Evolutionary conservation across 1,140 invertebrate genomes (phyloP).

Genomic region (Drosophila mayri): DNA sequence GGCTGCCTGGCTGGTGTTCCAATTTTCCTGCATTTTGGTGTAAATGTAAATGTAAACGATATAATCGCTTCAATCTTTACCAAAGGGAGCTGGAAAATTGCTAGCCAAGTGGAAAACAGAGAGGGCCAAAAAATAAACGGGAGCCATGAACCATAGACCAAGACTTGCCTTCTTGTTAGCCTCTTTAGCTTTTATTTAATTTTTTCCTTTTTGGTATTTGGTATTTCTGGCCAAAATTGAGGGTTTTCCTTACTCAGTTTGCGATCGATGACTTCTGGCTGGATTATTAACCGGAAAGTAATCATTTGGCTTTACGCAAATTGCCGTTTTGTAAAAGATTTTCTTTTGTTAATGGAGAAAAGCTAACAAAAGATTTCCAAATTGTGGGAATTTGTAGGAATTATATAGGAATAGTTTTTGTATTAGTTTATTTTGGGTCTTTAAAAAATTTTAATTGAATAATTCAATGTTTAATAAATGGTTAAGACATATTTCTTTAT

Average conservation of each 20-base stretch:
- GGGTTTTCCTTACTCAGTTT: not conserved
- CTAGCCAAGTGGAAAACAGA: slow-evolving; percentile 12
- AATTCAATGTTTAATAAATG: not conserved
- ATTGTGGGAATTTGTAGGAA: not conserved
- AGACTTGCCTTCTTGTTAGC: slow-evolving; percentile 10
- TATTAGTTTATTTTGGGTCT: not conserved
- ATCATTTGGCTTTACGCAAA: slow-evolving; percentile 10
- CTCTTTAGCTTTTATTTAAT: slow-evolving; percentile 2
- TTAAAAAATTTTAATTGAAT: too few relatives aligned
- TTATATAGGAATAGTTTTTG: not conserved
- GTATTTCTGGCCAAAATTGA: slow-evolving; percentile 3
- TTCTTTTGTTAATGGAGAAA: not conserved
- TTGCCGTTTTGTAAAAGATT: not conserved
- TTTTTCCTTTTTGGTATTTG: not conserved
- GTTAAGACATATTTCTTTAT: not conserved
- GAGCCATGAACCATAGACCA: slow-evolving; percentile 11
- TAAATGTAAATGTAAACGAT: slow-evolving; percentile 72
- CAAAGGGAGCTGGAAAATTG: slow-evolving; percentile 20
- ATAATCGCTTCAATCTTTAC: slow-evolving; percentile 68
- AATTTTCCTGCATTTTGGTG: slow-evolving; percentile 70
- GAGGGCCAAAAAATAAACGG: slow-evolving; percentile 9
- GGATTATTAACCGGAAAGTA: slow-evolving; percentile 7
- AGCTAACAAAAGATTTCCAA: not conserved
- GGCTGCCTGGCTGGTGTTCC: slow-evolving; percentile 22
- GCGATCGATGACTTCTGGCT: slow-evolving; percentile 11